Conservation (phyloP, 1,140 invertebrate species). For the Acromyrmex charruanus region DNA sequence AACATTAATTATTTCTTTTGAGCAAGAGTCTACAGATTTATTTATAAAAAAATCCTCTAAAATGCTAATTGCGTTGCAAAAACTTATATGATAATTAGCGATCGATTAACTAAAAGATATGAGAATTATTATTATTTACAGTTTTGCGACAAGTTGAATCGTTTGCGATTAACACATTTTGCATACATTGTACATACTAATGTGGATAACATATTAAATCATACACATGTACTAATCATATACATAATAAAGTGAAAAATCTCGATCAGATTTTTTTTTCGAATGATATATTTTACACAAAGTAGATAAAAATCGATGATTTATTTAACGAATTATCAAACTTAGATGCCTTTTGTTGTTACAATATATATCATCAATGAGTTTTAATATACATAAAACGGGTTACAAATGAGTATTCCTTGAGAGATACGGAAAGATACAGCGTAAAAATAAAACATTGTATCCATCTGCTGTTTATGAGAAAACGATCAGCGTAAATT, state of each 20-base stretch:
- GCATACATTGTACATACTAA: neutral
- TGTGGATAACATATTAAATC: neutral
- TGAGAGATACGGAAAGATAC: neutral
- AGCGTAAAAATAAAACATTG: neutral
- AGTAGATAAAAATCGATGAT: conserved; percentile 3
- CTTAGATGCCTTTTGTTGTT: conserved; percentile 23
- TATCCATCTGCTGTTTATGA: conserved; percentile 21
- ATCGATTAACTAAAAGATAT: conserved; percentile 5
- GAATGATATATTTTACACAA: neutral
- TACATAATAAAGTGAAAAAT: conserved; percentile 3
- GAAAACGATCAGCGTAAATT: conserved; percentile 33
- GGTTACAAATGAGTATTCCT: conserved; percentile 58
- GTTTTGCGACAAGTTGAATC: conserved; percentile 6
- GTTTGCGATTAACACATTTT: conserved; percentile 20
- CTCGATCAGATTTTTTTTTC: neutral
- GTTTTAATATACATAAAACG: neutral
- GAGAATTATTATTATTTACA: conserved; percentile 50
- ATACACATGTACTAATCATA: neutral
- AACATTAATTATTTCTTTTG: neutral
- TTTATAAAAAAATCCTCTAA: conserved; percentile 61
- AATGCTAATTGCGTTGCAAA: conserved; percentile 49
- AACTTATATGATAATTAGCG: conserved; percentile 55
- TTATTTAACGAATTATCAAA: conserved; percentile 1
- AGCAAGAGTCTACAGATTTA: conserved; percentile 16
- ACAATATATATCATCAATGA: neutral